Evolutionary conservation across 2,113 vertebrate species (phyloP).

Genomic region (Scatophagus argus): DNA sequence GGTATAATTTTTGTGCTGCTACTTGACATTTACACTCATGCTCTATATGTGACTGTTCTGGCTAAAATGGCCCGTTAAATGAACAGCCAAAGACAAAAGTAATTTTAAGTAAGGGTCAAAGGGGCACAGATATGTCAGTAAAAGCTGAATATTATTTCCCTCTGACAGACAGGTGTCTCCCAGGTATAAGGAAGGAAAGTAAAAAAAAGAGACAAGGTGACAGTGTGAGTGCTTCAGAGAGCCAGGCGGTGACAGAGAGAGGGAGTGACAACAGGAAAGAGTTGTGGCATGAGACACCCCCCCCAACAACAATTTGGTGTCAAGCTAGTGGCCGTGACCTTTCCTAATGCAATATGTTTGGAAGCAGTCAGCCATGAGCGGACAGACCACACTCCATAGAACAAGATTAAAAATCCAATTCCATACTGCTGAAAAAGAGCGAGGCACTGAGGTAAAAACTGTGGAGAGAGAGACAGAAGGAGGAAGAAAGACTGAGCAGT

Average conservation of each 20-base stretch:
- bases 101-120: not conserved
- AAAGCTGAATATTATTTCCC: not conserved
- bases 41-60: not conserved
- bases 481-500: constrained; percentile 1
- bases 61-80: not conserved
- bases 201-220: constrained; percentile 16
- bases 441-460: constrained; percentile 6
- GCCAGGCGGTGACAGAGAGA: constrained; percentile 19
- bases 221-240: constrained; percentile 6
- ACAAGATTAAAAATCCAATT: constrained; percentile 67
- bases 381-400: constrained; percentile 41
- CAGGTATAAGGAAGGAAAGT: constrained; percentile 9
- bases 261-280: constrained; percentile 33
- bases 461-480: constrained; percentile 8
- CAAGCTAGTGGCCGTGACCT: constrained; percentile 41
- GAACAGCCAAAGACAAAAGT: not conserved
- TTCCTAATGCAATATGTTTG: constrained; percentile 59
- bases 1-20: too few relatives aligned
- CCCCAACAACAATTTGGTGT: constrained; percentile 36
- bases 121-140: not conserved
- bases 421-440: constrained; percentile 31
- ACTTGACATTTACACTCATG: too few relatives aligned
- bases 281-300: not conserved
- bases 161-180: constrained; percentile 20
- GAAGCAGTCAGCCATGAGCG: constrained; percentile 47